phyloP scores from a whole-genome alignment of 2,113 vertebrate species.

The Osmerus eperlanus region DNA sequence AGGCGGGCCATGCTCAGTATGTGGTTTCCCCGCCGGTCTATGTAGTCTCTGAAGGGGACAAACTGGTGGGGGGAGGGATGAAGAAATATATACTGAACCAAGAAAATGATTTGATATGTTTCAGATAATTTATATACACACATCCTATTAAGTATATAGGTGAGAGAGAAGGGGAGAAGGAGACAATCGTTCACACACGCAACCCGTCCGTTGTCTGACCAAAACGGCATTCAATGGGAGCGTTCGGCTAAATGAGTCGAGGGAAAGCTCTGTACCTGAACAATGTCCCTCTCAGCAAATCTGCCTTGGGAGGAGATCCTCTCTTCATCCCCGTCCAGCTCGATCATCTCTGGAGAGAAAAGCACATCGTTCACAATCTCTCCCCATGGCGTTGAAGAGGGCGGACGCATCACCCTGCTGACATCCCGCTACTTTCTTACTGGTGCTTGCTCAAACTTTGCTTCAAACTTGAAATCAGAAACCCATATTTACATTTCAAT shows the following conservation, averaged over 20 bases:
- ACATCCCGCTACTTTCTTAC: no score
- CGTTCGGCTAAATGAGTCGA: background rate
- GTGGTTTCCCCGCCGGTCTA: conserved; percentile 91
- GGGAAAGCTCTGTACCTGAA: conserved; percentile 78
- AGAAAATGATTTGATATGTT: background rate
- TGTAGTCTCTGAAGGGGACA: conserved; percentile 95
- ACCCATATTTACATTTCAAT: background rate
- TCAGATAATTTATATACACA: background rate
- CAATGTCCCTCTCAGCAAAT: conserved; percentile 94
- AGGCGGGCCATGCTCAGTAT: conserved; percentile 94
- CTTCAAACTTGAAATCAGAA: background rate
- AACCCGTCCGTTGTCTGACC: no score
- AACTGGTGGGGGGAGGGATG: conserved; percentile 74
- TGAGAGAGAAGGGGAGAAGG: no score
- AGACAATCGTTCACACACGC: no score
- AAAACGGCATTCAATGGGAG: no score
- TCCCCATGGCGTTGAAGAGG: background rate
- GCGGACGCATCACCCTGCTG: no score
- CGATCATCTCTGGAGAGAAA: conserved; percentile 85
- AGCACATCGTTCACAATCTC: conserved; percentile 38
- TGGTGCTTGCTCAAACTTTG: no score
- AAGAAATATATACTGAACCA: background rate
- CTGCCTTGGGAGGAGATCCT: conserved; percentile 94
- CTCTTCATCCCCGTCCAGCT: conserved; percentile 94
- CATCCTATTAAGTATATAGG: no score